These are phyloP conservation scores for Zapus hudsonius DNA, from an alignment of 2,113 vertebrate species.

Conservation along the genomic window DNA sequence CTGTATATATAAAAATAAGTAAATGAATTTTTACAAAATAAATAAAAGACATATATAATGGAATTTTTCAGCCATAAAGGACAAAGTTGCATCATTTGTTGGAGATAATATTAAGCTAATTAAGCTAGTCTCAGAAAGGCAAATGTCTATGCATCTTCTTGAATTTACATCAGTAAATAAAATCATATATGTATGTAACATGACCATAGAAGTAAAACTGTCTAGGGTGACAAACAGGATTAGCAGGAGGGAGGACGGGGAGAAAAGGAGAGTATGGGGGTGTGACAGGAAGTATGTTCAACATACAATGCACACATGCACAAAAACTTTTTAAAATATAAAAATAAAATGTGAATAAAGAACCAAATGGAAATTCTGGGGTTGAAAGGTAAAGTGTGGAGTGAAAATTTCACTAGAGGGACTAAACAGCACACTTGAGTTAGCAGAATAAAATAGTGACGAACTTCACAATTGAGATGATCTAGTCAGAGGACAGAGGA, in stretches of 20 bases:
- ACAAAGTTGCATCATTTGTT: no score
- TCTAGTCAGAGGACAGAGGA: neutral
- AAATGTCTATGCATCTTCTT: neutral
- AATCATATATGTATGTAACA: no score
- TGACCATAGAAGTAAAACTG: no score
- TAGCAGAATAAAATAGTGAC: neutral
- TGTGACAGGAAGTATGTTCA: neutral
- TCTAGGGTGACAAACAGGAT: no score
- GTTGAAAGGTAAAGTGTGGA: neutral
- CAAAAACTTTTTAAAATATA: neutral
- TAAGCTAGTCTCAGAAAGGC: neutral
- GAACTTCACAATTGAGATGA: neutral
- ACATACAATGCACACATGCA: neutral
- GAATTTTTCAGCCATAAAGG: no score
- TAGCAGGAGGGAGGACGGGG: no score
- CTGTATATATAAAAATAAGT: no score
- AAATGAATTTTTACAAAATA: no score
- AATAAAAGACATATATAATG: no score
- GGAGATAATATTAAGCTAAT: neutral
- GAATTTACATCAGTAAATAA: neutral
- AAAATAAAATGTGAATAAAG: neutral
- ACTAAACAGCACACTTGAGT: neutral
- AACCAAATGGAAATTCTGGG: constrained; percentile 2
- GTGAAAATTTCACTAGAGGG: neutral
- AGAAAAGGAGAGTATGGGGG: neutral